Evolutionary conservation across 2,888 invertebrate genomes (phyloP), one percentile per base, ranked within the genome.

Genomic region (Lamellibrachia satsuma): DNA sequence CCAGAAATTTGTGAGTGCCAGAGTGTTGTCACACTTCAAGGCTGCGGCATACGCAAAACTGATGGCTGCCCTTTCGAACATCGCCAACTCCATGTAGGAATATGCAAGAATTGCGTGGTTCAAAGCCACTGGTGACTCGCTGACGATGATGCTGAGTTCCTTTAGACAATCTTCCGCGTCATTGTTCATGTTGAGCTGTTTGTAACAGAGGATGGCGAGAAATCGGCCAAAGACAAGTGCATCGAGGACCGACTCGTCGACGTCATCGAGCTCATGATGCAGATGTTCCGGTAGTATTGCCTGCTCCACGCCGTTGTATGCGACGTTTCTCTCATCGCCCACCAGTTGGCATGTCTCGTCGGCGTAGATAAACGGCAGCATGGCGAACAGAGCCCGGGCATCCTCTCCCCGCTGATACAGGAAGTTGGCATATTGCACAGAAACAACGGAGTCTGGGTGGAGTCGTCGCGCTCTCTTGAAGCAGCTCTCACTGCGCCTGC

Each of bases 381-480:
- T 93, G 92, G 95, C 94, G 92, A 95, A 93, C 39, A 96, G 94
- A 8, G 96, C 96, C 92, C 95, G 95, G 3, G 95, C 95, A 93
- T 95, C 95, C 92, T 95, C 94, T 39, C 95, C 95, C 93, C 96
- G 96, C 92, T 96, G 95, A 94, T 95, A 96, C 60, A 96, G 94
- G 93, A 95, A 96, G 94, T 95, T 96, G 52, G 96, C 96, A 94
- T 96, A 96, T 92, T 96, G 95, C 15, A 96, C 95, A 94, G 95
- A 95, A 1, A 96, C 95, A 90, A 95, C 95, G 7, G 95, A 94
- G 95, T 90, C 57, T 9, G 93, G 94, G 52, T 95, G 95, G 55
- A 96, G 94, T 57, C 94, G 94, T 27, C 96, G 92, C 11, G 96
- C 96, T 92, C 96, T 95, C 93, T 96, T 95, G 94, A 96, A 96